Conservation (phyloP, 2,888 invertebrate genomes). For the Drosophila neotestacea region DNA sequence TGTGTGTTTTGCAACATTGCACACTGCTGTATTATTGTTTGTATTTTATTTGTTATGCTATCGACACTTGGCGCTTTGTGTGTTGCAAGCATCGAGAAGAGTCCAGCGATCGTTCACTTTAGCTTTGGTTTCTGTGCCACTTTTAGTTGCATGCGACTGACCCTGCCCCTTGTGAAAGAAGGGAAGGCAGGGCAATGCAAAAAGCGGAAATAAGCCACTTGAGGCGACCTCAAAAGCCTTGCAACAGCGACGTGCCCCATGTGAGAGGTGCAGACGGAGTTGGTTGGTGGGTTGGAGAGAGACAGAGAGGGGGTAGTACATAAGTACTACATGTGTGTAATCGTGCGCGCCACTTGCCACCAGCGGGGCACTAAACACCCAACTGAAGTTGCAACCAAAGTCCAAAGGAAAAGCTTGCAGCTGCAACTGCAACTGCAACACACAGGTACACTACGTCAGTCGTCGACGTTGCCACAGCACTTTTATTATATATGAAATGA, state of each 20-base stretch:
- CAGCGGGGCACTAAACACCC: slow-evolving; percentile 29
- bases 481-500: slow-evolving; percentile 59
- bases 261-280: background rate
- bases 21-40: slow-evolving; percentile 25
- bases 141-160: slow-evolving; percentile 34
- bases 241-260: slow-evolving; percentile 8
- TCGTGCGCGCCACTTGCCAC: slow-evolving; percentile 66
- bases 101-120: slow-evolving; percentile 56
- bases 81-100: slow-evolving; percentile 24
- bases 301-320: background rate
- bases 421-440: slow-evolving; percentile 21
- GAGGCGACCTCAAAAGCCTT: slow-evolving; percentile 67
- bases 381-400: slow-evolving; percentile 20
- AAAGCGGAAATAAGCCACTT: slow-evolving; percentile 79
- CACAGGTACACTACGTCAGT: background rate
- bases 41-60: slow-evolving; percentile 44
- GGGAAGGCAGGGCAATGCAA: slow-evolving; percentile 41
- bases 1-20: slow-evolving; percentile 45
- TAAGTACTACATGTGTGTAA: slow-evolving; percentile 53
- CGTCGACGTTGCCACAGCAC: slow-evolving; percentile 20
- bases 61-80: slow-evolving; percentile 71
- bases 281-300: too few relatives aligned
- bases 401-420: slow-evolving; percentile 31
- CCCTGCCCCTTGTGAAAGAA: slow-evolving; percentile 6
- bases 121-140: slow-evolving; percentile 47